A percentile compares a stretch with the other conserved stretches of the same genome.
Evolutionary conservation across 2,113 vertebrate genomes (phyloP).

Genomic region (Microcebus griseorufus): DNA sequence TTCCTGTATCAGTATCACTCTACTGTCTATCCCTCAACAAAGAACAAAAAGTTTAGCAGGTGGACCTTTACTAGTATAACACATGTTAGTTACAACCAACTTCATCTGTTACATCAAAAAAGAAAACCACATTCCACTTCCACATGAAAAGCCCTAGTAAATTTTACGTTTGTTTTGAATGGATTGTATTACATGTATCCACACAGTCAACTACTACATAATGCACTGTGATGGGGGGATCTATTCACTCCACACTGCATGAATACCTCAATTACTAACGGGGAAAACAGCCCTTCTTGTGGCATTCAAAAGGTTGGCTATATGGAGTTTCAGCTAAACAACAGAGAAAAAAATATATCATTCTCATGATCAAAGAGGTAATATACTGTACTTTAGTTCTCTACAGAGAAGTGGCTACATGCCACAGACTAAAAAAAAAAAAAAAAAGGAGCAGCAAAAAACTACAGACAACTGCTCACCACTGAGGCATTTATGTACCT

Average conservation of each 20-base stretch:
- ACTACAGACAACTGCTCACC: neutral
- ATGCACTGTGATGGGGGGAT: neutral
- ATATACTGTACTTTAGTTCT: neutral
- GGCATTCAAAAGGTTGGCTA: neutral
- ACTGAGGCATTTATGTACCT: neutral
- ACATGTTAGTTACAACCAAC: conserved; percentile 56
- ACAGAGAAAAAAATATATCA: neutral
- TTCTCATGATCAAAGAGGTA: conserved; percentile 14
- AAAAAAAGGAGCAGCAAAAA: neutral
- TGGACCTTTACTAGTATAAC: conserved; percentile 47
- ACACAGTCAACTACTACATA: conserved; percentile 28
- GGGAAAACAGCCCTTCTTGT: neutral
- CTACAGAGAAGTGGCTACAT: neutral
- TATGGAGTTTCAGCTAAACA: neutral
- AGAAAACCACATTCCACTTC: conserved; percentile 29
- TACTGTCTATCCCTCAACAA: conserved; percentile 21
- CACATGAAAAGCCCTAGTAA: conserved; percentile 37
- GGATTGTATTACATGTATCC: conserved; percentile 16
- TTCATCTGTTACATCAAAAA: conserved; percentile 60
- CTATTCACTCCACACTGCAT: conserved; percentile 1
- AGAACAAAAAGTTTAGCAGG: conserved; percentile 52
- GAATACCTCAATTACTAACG: neutral
- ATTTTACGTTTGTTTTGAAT: conserved; percentile 53
- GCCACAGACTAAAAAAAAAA: conserved; percentile 17
- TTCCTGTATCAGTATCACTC: neutral